Base-by-base conservation (phyloP, 2,888 invertebrate genomes). In the Eledona agricola region DNA sequence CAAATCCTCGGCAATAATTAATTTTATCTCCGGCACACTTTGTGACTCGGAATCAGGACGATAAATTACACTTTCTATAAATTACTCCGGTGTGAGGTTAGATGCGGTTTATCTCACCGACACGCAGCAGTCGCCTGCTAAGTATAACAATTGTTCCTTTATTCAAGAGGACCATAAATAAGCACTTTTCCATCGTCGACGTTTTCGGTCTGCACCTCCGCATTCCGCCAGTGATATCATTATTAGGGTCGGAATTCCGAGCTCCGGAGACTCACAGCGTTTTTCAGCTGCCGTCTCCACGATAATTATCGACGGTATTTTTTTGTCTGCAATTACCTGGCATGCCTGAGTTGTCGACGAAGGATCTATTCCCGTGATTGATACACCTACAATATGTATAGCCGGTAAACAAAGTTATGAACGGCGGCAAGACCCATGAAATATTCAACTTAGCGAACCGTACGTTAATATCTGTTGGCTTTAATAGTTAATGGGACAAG, bases 121-220 rank as follows among this genome's bases (percentile, higher is more conserved):
- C 69, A 68, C 62, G 65, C 65, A 64, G 62, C 65, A 60, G 64
- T 60, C 64, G 63, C 66, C 65, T 62, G 59, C 60, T 63, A 66
- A 67, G 60, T 67, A 66, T 62, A 65, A 63, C 69, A 67, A 72
- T 72, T 71, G 70, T 69, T 71, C 69, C 67, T 70, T 72, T 72
- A 71, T 67, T 58, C 62, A 51, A 28, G 7, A 55, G 51, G 55
- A 57, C 64, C 54, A 68, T 69, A 69, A 69, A 69, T 69, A 69
- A 69, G 65, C 65, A 67, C 65, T 65, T 65, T 67, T 67, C 64
- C 42, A 53, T 46, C 50, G 47, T 59, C 60, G 38, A 35, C 35
- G 11, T 22, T 12, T 6, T 25, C 57, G 38, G 13, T 31, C 35
- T 20, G 9, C 12, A 38, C 22, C 31, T 31, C 13, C 13, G 29